phyloP scores from a whole-genome alignment of 1,140 invertebrate genomes.

The Tetraneura akinire region DNA sequence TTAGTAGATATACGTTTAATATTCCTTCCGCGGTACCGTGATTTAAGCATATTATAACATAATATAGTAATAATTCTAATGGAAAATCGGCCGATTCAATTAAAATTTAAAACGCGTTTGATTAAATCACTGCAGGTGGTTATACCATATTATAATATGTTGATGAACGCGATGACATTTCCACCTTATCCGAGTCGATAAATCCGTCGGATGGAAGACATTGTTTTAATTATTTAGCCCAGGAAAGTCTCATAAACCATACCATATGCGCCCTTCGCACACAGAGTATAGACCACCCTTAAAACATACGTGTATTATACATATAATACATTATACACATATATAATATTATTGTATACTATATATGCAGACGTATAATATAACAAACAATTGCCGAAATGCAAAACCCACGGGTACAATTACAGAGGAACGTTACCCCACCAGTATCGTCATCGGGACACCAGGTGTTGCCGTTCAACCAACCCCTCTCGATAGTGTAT shows the following conservation, averaged over 20 bases:
- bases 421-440: background rate
- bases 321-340: too few species aligned
- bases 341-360: too few species aligned
- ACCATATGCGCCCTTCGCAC: conserved; percentile 23
- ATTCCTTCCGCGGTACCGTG: too few species aligned
- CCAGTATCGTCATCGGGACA: conserved; percentile 10
- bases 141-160: too few species aligned
- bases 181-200: conserved; percentile 39
- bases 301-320: background rate
- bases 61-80: too few species aligned
- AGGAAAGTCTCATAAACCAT: conserved; percentile 22
- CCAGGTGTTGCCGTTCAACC: conserved; percentile 43
- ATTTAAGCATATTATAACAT: too few species aligned
- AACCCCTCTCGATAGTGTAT: background rate
- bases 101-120: background rate
- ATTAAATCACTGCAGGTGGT: background rate
- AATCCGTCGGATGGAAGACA: conserved; percentile 15
- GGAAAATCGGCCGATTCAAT: too few species aligned
- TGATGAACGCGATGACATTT: conserved; percentile 39
- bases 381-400: conserved; percentile 51
- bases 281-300: background rate
- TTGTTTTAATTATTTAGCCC: conserved; percentile 48
- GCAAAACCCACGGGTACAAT: conserved; percentile 47
- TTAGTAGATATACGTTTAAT: too few species aligned
- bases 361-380: conserved; percentile 25